Conservation (phyloP, 2,113 vertebrate genomes). For the Tenrec ecaudatus region DNA sequence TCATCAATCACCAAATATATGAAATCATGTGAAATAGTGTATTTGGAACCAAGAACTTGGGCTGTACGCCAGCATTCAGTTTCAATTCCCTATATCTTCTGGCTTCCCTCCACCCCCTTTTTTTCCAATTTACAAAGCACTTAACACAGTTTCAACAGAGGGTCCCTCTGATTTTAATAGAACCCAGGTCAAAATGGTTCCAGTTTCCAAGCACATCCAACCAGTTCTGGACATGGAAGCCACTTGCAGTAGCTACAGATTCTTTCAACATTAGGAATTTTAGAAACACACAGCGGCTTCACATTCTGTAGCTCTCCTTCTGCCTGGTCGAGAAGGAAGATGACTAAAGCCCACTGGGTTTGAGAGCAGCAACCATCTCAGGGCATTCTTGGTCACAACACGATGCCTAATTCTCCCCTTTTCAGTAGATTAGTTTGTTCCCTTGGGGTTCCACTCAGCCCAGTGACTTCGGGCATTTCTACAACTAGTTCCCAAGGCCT, state of each 20-base stretch:
- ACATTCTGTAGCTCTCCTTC: not conserved
- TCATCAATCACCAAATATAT: not conserved
- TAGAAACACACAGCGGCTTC: not conserved
- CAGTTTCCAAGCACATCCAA: not conserved
- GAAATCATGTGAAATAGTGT: not conserved
- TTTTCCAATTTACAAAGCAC: not conserved
- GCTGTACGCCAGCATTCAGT: not conserved
- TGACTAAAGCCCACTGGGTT: too few species aligned
- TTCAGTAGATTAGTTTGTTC: not conserved
- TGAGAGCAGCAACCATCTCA: not conserved
- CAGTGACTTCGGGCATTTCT: too few species aligned
- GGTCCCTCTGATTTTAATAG: not conserved
- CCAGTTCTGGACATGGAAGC: not conserved
- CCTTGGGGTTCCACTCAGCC: too few species aligned
- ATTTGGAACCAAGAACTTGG: not conserved
- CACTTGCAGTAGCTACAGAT: not conserved
- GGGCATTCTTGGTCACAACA: not conserved
- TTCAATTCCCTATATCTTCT: not conserved
- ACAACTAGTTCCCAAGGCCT: not conserved
- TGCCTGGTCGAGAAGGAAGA: too few species aligned
- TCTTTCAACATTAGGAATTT: not conserved
- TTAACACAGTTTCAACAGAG: not conserved
- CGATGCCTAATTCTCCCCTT: not conserved
- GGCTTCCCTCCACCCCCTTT: not conserved
- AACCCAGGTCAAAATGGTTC: not conserved